A percentile compares a stretch with the other conserved stretches of the same genome.
phyloP scores from a whole-genome alignment of 2,113 vertebrate species.

The Bos indicus region DNA sequence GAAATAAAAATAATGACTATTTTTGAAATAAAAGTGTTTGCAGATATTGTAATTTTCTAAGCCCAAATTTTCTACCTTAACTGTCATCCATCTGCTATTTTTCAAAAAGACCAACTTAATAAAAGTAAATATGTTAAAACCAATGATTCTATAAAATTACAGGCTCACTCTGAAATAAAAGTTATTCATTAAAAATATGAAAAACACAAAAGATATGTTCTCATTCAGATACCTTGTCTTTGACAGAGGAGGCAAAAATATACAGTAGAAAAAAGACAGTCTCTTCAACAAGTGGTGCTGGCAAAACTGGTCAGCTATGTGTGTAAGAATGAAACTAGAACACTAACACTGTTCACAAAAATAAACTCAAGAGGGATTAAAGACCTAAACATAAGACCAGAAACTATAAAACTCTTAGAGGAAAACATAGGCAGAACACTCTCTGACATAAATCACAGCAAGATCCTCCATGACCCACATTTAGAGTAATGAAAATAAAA shows the following conservation, averaged over 20 bases:
- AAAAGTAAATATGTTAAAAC: slow-evolving; percentile 8
- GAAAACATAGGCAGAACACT: not conserved
- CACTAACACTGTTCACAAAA: not conserved
- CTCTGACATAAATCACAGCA: not conserved
- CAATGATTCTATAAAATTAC: not conserved
- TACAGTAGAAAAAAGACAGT: not conserved
- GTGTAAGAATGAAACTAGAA: not conserved
- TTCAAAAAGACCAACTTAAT: slow-evolving; percentile 3
- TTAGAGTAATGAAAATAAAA: not conserved
- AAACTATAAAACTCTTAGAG: not conserved
- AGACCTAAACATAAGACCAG: not conserved
- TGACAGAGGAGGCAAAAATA: not conserved
- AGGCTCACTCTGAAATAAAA: not conserved
- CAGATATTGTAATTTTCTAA: not conserved
- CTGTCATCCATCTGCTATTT: not conserved
- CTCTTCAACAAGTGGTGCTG: not conserved
- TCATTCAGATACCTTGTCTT: not conserved
- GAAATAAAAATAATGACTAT: not conserved
- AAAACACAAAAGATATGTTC: not conserved
- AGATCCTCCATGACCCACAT: not conserved
- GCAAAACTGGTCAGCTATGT: not conserved
- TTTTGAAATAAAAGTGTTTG: not conserved
- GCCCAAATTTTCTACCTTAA: not conserved
- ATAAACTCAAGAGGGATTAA: not conserved
- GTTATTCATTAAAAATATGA: not conserved